A percentile compares a stretch with the other conserved stretches of the same genome.
Evolutionary conservation across 2,797 vertebrate genomes (phyloP).

Genomic region (Dipus sagitta): DNA sequence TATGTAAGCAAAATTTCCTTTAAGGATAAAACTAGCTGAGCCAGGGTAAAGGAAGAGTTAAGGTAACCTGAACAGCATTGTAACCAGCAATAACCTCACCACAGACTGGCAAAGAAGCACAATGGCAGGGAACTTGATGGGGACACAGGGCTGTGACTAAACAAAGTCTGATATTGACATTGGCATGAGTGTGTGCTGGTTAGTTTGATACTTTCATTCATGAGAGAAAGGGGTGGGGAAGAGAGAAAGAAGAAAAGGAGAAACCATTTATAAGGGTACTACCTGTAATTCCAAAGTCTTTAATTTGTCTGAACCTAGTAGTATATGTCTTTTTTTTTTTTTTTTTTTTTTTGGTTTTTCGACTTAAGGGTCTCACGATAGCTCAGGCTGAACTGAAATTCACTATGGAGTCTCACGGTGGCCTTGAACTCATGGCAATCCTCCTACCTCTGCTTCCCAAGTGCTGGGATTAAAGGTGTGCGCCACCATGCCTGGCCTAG

Average conservation of each 20-base stretch:
- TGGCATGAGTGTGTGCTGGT: background rate
- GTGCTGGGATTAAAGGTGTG: too few relatives aligned
- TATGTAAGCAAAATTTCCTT: background rate
- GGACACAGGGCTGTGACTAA: constrained; percentile 30
- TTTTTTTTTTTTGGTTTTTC: too few relatives aligned
- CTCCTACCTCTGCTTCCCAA: too few relatives aligned
- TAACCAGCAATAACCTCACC: background rate
- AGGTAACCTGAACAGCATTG: background rate
- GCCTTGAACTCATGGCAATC: too few relatives aligned
- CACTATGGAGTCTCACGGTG: too few relatives aligned
- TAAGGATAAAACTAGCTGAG: background rate
- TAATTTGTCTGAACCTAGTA: constrained; percentile 22
- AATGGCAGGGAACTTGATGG: background rate
- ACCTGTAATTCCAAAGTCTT: background rate
- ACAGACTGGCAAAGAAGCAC: background rate
- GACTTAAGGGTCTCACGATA: too few relatives aligned
- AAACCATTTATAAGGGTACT: background rate
- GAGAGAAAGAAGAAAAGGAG: background rate
- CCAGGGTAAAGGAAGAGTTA: constrained; percentile 7
- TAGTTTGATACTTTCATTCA: constrained; percentile 11
- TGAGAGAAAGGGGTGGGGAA: background rate
- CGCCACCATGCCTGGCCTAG: background rate
- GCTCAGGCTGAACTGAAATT: too few relatives aligned
- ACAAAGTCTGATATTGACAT: constrained; percentile 11
- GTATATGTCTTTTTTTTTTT: background rate